These are phyloP conservation scores for Forpus xanthops DNA, from an alignment of 2,797 vertebrate species.

Conservation along the genomic window DNA sequence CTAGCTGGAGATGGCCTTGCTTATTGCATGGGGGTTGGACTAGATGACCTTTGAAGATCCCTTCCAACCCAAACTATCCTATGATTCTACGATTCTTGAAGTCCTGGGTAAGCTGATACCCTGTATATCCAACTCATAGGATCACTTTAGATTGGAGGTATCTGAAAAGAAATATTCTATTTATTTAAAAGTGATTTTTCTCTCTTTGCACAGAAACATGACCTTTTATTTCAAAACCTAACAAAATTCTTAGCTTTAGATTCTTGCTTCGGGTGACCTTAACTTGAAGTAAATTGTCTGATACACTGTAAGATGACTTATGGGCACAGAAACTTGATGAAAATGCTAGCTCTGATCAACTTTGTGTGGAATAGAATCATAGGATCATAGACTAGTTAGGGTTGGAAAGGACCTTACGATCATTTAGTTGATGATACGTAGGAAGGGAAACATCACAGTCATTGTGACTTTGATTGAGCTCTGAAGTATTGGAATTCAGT, in stretches of 20 bases:
- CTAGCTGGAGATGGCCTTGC: neutral
- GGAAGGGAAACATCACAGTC: neutral
- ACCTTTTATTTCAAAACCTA: neutral
- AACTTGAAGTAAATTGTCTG: neutral
- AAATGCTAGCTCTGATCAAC: neutral
- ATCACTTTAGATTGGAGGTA: neutral
- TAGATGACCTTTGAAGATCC: neutral
- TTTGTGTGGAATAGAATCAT: neutral
- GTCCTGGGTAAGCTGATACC: neutral
- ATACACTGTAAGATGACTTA: neutral
- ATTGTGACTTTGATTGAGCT: neutral
- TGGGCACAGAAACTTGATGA: neutral
- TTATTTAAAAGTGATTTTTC: neutral
- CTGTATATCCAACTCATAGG: neutral
- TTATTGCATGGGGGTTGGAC: neutral
- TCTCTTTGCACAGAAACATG: neutral
- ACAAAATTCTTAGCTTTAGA: neutral
- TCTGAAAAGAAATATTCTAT: neutral
- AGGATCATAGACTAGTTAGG: too few species aligned
- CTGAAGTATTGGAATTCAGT: neutral
- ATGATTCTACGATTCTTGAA: neutral
- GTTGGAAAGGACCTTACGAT: too few species aligned
- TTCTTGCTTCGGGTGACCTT: neutral
- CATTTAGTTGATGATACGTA: too few species aligned
- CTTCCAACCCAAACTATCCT: neutral